A percentile compares a stretch with the other conserved stretches of the same genome.
These are phyloP conservation scores for Crypturellus undulatus DNA, from an alignment of 2,113 vertebrate species.

Conservation along the genomic window DNA sequence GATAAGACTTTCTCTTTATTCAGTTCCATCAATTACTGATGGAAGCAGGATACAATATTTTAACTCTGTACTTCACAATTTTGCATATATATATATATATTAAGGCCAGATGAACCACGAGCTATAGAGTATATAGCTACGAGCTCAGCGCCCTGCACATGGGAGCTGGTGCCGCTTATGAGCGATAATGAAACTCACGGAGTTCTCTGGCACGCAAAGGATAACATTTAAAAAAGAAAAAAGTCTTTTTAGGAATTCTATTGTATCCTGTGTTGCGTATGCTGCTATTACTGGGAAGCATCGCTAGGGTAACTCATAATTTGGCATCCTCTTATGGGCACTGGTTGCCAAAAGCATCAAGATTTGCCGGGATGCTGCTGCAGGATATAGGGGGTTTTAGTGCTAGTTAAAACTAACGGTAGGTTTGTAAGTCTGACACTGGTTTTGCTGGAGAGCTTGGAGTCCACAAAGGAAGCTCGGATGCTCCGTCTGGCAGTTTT, in stretches of 20 bases:
- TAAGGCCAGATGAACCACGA: too few species aligned
- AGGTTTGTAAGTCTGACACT: neutral
- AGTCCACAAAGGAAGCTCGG: neutral
- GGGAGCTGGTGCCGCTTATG: neutral
- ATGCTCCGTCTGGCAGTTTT: neutral
- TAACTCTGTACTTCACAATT: neutral
- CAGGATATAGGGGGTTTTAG: neutral
- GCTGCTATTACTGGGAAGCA: neutral
- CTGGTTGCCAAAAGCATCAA: neutral
- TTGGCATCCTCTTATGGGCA: neutral
- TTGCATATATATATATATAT: neutral
- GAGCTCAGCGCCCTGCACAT: neutral
- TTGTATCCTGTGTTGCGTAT: neutral
- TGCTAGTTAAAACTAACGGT: neutral
- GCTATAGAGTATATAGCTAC: too few species aligned
- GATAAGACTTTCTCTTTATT: neutral
- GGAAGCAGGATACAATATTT: neutral
- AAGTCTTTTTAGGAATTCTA: neutral
- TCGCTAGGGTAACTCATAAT: neutral
- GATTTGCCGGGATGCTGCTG: neutral
- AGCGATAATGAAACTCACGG: neutral
- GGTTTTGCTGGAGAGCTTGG: neutral
- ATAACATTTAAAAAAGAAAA: neutral
- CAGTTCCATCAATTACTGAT: neutral
- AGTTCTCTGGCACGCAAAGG: neutral